A percentile compares a stretch with the other conserved stretches of the same genome.
Evolutionary conservation across 1,140 invertebrate species (phyloP).

Genomic region (Procambarus clarkii): DNA sequence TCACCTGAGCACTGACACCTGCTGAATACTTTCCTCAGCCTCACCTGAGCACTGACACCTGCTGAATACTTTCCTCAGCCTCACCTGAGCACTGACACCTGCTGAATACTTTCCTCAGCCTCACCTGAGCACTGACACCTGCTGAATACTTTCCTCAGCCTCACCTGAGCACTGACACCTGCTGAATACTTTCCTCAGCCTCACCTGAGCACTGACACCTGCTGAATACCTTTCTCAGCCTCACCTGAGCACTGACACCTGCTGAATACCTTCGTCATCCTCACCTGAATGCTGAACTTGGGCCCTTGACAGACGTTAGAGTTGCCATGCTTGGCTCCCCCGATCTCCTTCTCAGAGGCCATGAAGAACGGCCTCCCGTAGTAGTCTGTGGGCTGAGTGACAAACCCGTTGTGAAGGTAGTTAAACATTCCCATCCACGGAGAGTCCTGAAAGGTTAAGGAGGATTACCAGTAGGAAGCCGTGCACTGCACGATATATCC

Average conservation of each 20-base stretch:
- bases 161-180: no score
- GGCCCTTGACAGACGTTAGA: conserved; percentile 74
- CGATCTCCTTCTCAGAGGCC: conserved; percentile 72
- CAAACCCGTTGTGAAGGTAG: conserved; percentile 87
- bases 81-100: no score
- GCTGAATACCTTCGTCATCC: conserved; percentile 45
- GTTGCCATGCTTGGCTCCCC: conserved; percentile 68
- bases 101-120: no score
- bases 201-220: background rate
- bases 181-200: no score
- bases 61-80: background rate
- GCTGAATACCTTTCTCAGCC: background rate
- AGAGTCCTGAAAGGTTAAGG: conserved; percentile 78
- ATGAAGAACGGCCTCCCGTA: conserved; percentile 86
- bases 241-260: conserved; percentile 8
- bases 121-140: no score
- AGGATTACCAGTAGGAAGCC: background rate
- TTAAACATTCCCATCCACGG: conserved; percentile 87
- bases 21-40: no score
- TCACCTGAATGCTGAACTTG: conserved; percentile 74
- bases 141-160: no score
- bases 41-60: no score
- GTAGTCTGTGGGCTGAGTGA: conserved; percentile 87
- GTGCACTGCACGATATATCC: no score
- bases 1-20: no score